Percentiles rank a stretch among this genome's conserved stretches.
Evolutionary conservation across 2,113 vertebrate genomes (phyloP).

Genomic region (Theropithecus gelada): DNA sequence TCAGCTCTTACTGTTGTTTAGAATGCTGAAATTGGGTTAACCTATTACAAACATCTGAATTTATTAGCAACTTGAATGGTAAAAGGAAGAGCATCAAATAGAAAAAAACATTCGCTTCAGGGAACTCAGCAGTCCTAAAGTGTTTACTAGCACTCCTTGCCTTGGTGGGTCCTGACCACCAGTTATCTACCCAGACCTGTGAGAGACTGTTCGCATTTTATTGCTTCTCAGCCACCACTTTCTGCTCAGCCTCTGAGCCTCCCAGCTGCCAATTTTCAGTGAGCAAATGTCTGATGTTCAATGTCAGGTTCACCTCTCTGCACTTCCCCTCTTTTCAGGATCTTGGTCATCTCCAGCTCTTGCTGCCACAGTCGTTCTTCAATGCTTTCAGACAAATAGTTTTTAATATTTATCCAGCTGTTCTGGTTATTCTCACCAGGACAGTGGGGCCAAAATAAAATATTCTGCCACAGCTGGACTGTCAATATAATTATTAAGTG

Average conservation of each 20-base stretch:
- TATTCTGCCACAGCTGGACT: neutral
- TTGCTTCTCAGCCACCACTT: neutral
- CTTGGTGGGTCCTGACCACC: neutral
- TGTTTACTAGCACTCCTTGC: neutral
- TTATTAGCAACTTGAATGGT: neutral
- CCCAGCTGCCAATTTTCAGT: neutral
- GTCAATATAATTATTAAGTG: neutral
- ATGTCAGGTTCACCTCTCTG: neutral
- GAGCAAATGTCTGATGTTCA: neutral
- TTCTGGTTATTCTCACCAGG: neutral
- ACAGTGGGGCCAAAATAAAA: neutral
- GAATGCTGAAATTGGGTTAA: neutral
- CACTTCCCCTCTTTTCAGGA: neutral
- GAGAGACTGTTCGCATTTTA: neutral
- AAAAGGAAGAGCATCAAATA: neutral
- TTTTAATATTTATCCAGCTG: neutral
- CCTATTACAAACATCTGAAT: neutral
- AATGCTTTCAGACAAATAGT: neutral
- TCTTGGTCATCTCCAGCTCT: neutral
- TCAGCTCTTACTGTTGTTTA: neutral
- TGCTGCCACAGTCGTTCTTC: neutral
- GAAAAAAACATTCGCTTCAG: neutral
- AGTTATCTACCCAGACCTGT: neutral
- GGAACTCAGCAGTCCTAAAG: too few species aligned
- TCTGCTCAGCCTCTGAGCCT: neutral